Base-by-base conservation (phyloP, 2,888 invertebrate genomes). In the Synanthedon tipuliformis region DNA sequence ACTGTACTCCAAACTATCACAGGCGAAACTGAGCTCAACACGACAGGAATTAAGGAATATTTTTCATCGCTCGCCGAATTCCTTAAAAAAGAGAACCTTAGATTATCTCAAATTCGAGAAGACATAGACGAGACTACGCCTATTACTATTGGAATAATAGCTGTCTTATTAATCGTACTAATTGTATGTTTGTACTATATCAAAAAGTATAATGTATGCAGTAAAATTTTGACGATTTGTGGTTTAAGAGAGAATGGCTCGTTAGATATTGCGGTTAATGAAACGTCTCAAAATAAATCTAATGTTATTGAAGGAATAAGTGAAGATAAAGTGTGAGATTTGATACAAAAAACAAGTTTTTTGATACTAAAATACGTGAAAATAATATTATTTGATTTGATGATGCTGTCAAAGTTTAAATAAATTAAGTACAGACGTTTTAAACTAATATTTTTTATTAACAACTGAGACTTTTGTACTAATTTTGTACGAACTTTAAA, bases 201-300 rank as follows among this genome's bases (percentile, higher is more conserved):
- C 18, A 87, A 78, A 59, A 85, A 82, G 62, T 70, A 75, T 53
- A 69, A 81, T 57, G 54, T 74, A 41, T 70, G 73, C 1, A 66
- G 71, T 48, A 78, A 68, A 65, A 58, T 85, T 40, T 69, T 82
- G 48, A 73, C 81, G 8, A 54, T 72, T 41, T 86, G 81, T 56
- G 83, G 86, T 55, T 62, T 86, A 23, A 82, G 75, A 59, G 82
- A 83, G 62, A 87, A 86, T 57, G 86, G 86, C 1, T 86, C 86
- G 10, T 68, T 86, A 57, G 86, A 87, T 57, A 86, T 86, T 56
- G 84, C 71, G 2, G 78, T 83, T 0, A 78, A 76, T 54, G 85
- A 85, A 59, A 61, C 71, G 52, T 68, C 80, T 2, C 74, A 73
- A 60, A 65, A 65, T 13, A 83, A 83, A 59, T 62, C 63, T 10